Conservation (phyloP, 2,113 vertebrate species). For the Vidua macroura region DNA sequence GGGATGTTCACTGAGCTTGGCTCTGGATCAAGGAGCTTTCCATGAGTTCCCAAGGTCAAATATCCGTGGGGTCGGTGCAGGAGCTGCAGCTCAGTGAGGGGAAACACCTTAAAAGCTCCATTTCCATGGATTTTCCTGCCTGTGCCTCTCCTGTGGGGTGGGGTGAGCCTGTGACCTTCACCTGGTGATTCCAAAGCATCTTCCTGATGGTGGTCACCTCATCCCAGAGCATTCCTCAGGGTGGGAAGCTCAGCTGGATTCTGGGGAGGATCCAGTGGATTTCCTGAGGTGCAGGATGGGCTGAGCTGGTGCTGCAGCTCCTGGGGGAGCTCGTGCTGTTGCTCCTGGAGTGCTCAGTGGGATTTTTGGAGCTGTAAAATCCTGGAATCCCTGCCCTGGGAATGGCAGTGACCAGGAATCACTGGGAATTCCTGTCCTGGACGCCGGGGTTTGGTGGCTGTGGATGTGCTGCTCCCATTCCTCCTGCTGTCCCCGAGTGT, state of each 20-base stretch:
- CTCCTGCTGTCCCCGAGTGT: fast-evolving
- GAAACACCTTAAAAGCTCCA: fast-evolving
- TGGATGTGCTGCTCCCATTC: not conserved
- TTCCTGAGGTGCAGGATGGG: not conserved
- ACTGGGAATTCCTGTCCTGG: fast-evolving
- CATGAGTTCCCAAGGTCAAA: fast-evolving
- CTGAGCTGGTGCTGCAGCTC: not conserved
- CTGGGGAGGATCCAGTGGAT: fast-evolving
- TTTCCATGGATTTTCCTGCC: fast-evolving
- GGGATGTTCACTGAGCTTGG: not conserved
- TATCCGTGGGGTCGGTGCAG: fast-evolving
- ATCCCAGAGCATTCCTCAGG: fast-evolving
- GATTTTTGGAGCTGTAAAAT: not conserved
- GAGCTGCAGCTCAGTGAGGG: not conserved
- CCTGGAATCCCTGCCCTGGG: not conserved
- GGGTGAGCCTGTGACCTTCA: not conserved
- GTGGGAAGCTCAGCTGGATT: not conserved
- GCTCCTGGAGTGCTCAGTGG: fast-evolving
- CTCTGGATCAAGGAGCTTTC: not conserved
- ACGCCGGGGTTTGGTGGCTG: fast-evolving
- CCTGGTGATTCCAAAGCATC: not conserved
- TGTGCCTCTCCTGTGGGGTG: not conserved
- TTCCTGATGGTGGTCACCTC: fast-evolving
- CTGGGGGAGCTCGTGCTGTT: fast-evolving
- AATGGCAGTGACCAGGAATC: fast-evolving